Conservation (phyloP, 2,797 vertebrate species). For the Heteromormyrus szaboi region DNA sequence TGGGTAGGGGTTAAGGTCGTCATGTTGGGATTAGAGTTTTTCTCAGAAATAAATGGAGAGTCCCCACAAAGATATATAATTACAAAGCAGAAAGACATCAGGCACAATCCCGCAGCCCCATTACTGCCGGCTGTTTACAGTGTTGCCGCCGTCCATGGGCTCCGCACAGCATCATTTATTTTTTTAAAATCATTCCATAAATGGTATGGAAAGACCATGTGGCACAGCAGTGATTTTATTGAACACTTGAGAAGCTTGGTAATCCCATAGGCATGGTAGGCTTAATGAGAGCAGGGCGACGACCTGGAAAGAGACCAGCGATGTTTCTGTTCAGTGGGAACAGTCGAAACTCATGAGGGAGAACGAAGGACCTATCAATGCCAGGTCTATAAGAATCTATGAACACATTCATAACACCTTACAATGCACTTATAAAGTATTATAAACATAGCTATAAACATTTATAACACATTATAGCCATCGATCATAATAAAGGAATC, state of each 20-base stretch:
- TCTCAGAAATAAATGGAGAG: too few species aligned
- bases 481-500: background rate
- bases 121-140: background rate
- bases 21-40: too few species aligned
- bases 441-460: background rate
- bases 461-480: background rate
- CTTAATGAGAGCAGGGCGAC: background rate
- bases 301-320: background rate
- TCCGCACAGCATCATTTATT: conserved; percentile 1
- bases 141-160: background rate
- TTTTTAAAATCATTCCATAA: conserved; percentile 16
- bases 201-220: conserved; percentile 20
- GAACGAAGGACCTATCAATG: background rate
- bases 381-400: background rate
- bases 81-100: background rate
- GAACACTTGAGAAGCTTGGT: conserved; percentile 46
- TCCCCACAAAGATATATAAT: too few species aligned
- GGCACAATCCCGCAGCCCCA: background rate
- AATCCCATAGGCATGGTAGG: conserved; percentile 52
- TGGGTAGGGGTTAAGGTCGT: too few species aligned
- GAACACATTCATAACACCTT: background rate
- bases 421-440: background rate
- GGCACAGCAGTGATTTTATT: conserved; percentile 21
- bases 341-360: background rate
- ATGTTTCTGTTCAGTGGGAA: background rate